These are phyloP conservation scores for Psammodynastes pulverulentus DNA, from an alignment of 2,113 vertebrate genomes.

Conservation along the genomic window DNA sequence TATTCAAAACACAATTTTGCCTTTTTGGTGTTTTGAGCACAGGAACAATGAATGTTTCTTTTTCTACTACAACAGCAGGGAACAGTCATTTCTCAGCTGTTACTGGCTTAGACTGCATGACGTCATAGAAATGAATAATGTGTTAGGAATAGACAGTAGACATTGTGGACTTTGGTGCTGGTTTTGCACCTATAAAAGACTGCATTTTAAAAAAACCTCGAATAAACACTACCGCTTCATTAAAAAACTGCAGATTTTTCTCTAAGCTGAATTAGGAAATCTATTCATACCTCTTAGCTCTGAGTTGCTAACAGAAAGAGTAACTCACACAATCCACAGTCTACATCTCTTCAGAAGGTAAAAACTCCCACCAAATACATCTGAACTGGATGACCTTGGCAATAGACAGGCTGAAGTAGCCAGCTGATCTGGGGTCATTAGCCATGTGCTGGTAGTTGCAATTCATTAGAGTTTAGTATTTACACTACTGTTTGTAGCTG, in stretches of 20 bases:
- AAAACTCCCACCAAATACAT: neutral
- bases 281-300: conserved; percentile 2
- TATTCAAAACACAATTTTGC: neutral
- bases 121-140: neutral
- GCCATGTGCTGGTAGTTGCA: conserved; percentile 28
- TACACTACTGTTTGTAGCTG: conserved; percentile 43
- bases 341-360: conserved; percentile 5
- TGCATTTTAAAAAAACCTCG: neutral
- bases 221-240: neutral
- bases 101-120: neutral
- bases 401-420: conserved; percentile 27
- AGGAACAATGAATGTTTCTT: neutral
- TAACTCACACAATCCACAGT: no score
- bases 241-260: neutral
- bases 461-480: conserved; percentile 50
- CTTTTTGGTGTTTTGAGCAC: neutral
- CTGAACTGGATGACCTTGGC: conserved; percentile 35
- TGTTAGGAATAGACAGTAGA: neutral
- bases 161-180: neutral
- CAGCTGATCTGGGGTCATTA: conserved; percentile 32
- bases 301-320: no score
- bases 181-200: neutral
- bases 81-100: neutral
- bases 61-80: neutral
- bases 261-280: conserved; percentile 8